phyloP scores from a whole-genome alignment of 2,888 invertebrate genomes.

The Carterocephalus palaemon region DNA sequence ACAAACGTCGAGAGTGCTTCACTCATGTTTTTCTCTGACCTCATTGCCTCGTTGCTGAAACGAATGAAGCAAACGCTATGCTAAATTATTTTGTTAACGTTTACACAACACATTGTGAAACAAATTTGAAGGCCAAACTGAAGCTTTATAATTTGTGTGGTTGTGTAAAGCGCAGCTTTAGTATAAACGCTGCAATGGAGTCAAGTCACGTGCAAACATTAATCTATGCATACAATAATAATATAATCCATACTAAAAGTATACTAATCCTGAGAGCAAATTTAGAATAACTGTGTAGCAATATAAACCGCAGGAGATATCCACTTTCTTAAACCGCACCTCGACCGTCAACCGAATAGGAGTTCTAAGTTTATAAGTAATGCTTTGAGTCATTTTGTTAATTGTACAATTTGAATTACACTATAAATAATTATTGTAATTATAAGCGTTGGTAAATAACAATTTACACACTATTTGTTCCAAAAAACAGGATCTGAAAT shows the following conservation, averaged over 20 bases:
- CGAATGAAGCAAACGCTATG: conserved; percentile 21
- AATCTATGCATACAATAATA: neutral
- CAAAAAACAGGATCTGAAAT: too few species aligned
- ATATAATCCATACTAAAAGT: neutral
- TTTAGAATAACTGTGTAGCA: conserved; percentile 16
- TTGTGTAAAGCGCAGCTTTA: conserved; percentile 6
- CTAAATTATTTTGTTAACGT: conserved; percentile 24
- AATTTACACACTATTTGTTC: too few species aligned
- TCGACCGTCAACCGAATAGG: conserved; percentile 2
- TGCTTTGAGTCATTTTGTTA: neutral
- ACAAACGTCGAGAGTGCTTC: conserved; percentile 19
- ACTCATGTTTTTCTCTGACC: conserved; percentile 18
- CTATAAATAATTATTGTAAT: too few species aligned
- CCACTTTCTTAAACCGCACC: conserved; percentile 21
- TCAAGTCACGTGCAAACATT: neutral
- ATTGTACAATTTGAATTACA: neutral
- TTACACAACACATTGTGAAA: conserved; percentile 22
- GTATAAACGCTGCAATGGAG: neutral
- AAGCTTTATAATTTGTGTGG: conserved; percentile 8
- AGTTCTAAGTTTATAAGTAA: neutral
- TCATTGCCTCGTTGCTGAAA: conserved; percentile 21
- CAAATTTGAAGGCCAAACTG: conserved; percentile 19
- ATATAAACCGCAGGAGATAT: conserved; percentile 19
- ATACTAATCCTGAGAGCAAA: neutral
- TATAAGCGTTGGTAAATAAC: too few species aligned